These are phyloP conservation scores for Sinella curviseta DNA, from an alignment of 1,140 invertebrate species.

Conservation along the genomic window DNA sequence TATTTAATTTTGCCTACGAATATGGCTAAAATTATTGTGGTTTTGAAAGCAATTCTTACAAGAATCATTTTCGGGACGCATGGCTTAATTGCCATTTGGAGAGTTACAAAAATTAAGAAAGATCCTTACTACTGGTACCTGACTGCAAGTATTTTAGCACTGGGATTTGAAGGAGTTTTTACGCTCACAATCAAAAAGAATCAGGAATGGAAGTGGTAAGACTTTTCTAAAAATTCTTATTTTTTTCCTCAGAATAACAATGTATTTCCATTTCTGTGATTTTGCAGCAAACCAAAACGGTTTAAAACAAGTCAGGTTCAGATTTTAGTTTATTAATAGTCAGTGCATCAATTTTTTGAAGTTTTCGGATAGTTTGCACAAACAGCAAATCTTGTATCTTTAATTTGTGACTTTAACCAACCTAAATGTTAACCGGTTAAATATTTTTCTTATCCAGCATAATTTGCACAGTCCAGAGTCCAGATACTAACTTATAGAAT, in stretches of 20 bases:
- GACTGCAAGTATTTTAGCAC: conserved; percentile 69
- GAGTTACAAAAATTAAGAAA: conserved; percentile 72
- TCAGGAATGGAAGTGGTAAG: conserved; percentile 84
- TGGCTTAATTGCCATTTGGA: conserved; percentile 77
- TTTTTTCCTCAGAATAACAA: not conserved
- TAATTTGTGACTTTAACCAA: too few species aligned
- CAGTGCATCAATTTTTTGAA: too few species aligned
- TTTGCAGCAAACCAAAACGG: too few species aligned
- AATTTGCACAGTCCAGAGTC: too few species aligned
- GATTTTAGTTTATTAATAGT: too few species aligned
- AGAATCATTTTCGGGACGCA: conserved; percentile 75
- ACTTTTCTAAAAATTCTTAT: not conserved
- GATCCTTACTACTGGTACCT: conserved; percentile 74
- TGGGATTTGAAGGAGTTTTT: conserved; percentile 79
- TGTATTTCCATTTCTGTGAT: too few species aligned
- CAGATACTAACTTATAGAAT: too few species aligned
- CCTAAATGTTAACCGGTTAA: too few species aligned
- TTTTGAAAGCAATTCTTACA: conserved; percentile 77
- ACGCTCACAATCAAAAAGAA: conserved; percentile 80
- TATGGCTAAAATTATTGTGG: conserved; percentile 66
- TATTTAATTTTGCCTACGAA: conserved; percentile 4
- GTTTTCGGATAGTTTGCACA: too few species aligned
- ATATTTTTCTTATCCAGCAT: too few species aligned
- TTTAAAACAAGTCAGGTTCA: too few species aligned
- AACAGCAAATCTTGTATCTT: too few species aligned